Evolutionary conservation across 2,888 invertebrate species (phyloP), one percentile per base, ranked within the genome.

Genomic region (Harpalus rufipes): DNA sequence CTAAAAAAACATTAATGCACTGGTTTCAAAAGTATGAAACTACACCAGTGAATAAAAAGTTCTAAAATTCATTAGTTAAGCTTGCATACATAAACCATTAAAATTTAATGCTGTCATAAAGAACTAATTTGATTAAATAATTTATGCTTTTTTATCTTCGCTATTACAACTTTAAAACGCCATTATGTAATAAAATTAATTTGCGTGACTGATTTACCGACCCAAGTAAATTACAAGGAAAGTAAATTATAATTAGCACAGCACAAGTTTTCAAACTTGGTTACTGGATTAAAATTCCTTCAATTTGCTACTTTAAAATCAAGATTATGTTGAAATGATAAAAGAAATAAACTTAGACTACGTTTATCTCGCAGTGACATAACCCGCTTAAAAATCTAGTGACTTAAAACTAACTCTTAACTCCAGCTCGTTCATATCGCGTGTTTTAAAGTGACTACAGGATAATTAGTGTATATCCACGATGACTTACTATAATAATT

Each of bases 111-210:
- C 44, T 51, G 44, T 4, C 44, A 51, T 51, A 51, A 51, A 51
- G 44, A 51, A 51, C 10, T 51, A 51, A 51, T 51, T 51, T 51
- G 10, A 51, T 51, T 51, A 51, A 51, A 51, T 51, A 51, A 51
- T 12, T 51, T 51, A 51, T 12, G 44, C 44, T 1, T 51, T 51
- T 51, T 51, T 51, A 51, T 51, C 44, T 51, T 51, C 2, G 44
- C 44, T 51, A 51, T 51, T 51, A 51, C 44, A 51, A 51, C 44
- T 51, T 51, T 51, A 51, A 51, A 51, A 51, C 44, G 44, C 44
- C 44, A 51, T 51, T 51, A 51, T 51, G 44, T 10, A 51, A 51
- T 51, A 51, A 51, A 51, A 51, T 51, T 51, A 51, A 51, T 51
- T 51, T 51, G 44, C 44, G 44, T 51, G 44, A 51, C 44, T 51